Conservation (phyloP, 2,113 vertebrate species). For the Motacilla tschutschensis region DNA sequence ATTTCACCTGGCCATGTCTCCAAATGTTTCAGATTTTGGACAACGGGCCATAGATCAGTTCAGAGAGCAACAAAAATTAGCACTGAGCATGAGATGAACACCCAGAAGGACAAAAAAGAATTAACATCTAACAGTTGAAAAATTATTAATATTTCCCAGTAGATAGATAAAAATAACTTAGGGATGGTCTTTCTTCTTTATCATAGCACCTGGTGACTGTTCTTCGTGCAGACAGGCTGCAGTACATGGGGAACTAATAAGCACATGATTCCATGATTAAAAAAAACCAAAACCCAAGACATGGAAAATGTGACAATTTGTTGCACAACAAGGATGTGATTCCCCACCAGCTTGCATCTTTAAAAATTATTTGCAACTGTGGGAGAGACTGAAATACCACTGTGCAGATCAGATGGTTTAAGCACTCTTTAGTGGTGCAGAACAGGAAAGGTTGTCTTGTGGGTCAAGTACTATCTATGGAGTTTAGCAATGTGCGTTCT, state of each 20-base stretch:
- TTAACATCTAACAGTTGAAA: background rate
- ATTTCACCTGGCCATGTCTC: background rate
- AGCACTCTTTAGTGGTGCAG: background rate
- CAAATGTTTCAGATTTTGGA: background rate
- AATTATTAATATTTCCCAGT: background rate
- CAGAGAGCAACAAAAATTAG: background rate
- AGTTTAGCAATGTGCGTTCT: background rate
- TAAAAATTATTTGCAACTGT: background rate
- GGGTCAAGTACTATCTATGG: background rate
- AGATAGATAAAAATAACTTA: slow-evolving; percentile 15
- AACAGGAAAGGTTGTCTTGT: background rate
- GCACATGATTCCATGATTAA: background rate
- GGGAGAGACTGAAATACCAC: background rate
- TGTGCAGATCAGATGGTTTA: background rate
- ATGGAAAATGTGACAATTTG: background rate
- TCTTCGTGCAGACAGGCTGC: background rate
- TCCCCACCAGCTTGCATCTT: background rate
- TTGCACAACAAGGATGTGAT: background rate
- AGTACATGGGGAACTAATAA: background rate
- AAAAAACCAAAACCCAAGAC: background rate
- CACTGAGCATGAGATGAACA: background rate
- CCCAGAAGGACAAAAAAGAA: background rate
- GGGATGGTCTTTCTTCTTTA: background rate
- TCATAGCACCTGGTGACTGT: background rate
- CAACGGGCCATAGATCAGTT: background rate